phyloP scores from a whole-genome alignment of 2,113 vertebrate genomes.

The Podarcis cretensis region DNA sequence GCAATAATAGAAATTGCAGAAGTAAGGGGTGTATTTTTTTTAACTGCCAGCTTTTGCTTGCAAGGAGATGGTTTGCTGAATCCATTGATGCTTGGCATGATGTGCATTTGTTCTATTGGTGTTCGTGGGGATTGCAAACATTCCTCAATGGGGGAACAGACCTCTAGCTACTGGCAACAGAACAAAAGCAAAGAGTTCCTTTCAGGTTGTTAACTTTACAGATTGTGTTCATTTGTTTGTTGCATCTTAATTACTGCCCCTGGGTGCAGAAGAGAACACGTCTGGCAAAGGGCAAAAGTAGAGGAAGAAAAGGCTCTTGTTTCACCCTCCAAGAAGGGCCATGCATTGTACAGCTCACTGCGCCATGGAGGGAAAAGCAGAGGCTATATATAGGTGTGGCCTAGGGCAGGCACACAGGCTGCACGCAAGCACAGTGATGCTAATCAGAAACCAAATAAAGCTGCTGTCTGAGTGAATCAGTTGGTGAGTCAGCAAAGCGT shows the following conservation, averaged over 20 bases:
- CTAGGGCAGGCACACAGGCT: constrained; percentile 27
- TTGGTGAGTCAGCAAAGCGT: constrained; percentile 66
- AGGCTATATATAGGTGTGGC: constrained; percentile 13
- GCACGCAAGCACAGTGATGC: neutral
- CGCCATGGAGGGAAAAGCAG: neutral
- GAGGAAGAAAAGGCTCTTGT: neutral
- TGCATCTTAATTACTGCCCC: neutral
- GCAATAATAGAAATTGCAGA: neutral
- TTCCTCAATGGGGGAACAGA: neutral
- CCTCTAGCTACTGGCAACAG: neutral
- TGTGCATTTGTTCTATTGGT: neutral
- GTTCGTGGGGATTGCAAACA: neutral
- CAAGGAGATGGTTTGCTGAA: constrained; percentile 7
- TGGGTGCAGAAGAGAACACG: neutral
- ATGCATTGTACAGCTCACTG: neutral
- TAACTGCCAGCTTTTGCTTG: constrained; percentile 11
- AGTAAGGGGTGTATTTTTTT: neutral
- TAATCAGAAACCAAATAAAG: constrained; percentile 66
- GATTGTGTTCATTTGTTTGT: rapidly evolving
- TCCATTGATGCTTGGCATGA: constrained; percentile 24
- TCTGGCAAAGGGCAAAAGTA: constrained; percentile 7
- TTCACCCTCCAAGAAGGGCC: neutral
- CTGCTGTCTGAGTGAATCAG: constrained; percentile 67
- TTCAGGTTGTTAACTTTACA: constrained; percentile 11
- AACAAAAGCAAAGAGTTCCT: constrained; percentile 27